phyloP scores from a whole-genome alignment of 1,140 invertebrate genomes.

The Drosophila persimilis region DNA sequence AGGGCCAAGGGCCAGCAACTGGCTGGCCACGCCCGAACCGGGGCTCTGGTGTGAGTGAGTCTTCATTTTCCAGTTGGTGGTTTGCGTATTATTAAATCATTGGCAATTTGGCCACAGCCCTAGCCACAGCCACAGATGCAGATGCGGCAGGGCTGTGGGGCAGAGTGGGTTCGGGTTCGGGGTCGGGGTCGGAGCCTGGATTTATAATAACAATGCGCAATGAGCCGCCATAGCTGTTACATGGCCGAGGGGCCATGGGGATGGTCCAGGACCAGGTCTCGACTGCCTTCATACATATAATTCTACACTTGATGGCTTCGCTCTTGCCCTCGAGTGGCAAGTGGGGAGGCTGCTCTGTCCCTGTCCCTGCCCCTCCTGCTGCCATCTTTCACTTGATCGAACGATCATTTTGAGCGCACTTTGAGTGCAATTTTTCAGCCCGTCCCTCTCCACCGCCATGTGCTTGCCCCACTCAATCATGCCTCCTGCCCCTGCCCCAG shows the following conservation, averaged over 20 bases:
- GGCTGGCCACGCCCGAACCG: conserved; percentile 44
- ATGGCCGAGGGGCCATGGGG: conserved; percentile 40
- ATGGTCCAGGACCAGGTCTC: conserved; percentile 1
- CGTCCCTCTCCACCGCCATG: not conserved
- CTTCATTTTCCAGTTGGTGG: conserved; percentile 70
- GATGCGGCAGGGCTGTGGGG: not conserved
- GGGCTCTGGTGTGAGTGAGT: conserved; percentile 60
- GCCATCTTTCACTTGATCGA: conserved; percentile 69
- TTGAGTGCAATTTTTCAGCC: conserved; percentile 64
- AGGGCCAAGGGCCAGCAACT: conserved; percentile 66
- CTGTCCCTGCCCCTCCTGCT: conserved; percentile 2
- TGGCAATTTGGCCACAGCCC: conserved; percentile 54
- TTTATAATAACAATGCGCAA: conserved; percentile 67
- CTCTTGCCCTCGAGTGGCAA: conserved; percentile 35
- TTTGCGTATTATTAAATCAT: too few relatives aligned
- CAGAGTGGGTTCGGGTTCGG: not conserved
- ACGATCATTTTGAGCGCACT: conserved; percentile 74
- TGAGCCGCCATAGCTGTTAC: conserved; percentile 72
- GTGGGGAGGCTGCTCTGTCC: conserved; percentile 16
- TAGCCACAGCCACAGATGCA: conserved; percentile 1
- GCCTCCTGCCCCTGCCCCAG: conserved; percentile 3
- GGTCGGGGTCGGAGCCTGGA: conserved; percentile 9
- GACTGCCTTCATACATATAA: conserved; percentile 42
- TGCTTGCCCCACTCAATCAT: conserved; percentile 66
- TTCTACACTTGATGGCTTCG: conserved; percentile 65